These are phyloP conservation scores for Campopleginae sp. DNA, from an alignment of 2,888 invertebrate species.

Conservation along the genomic window DNA sequence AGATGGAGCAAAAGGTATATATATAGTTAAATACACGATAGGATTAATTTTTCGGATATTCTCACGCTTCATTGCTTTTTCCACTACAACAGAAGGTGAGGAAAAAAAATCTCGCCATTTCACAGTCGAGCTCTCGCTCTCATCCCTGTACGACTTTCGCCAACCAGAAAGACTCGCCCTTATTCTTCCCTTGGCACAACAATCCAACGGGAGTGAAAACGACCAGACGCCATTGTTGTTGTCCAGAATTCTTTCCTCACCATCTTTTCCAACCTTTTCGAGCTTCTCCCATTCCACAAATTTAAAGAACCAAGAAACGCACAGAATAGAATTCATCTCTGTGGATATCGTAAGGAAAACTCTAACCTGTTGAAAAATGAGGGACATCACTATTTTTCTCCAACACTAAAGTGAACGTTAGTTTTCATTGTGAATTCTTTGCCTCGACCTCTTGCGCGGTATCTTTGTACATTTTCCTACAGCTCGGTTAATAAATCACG, in stretches of 20 bases:
- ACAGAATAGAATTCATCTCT: background rate
- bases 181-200: background rate
- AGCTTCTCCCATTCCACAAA: conserved; percentile 11
- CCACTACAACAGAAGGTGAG: conserved; percentile 25
- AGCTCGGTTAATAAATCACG: background rate
- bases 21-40: conserved; percentile 41
- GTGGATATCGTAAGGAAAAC: background rate
- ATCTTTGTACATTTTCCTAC: background rate
- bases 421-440: background rate
- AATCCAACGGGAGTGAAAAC: conserved; percentile 9
- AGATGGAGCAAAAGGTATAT: background rate
- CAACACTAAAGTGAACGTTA: conserved; percentile 1
- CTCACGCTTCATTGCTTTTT: conserved; percentile 54
- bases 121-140: background rate
- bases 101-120: conserved; percentile 16
- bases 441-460: background rate
- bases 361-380: conserved; percentile 39
- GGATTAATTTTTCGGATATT: conserved; percentile 62
- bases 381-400: background rate
- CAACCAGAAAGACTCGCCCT: background rate
- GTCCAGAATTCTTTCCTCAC: background rate
- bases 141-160: conserved; percentile 5
- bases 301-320: background rate
- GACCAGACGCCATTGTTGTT: conserved; percentile 22
- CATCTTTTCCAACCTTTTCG: conserved; percentile 13